Base-by-base conservation (phyloP, 2,113 vertebrate genomes). In the Clarias gariepinus region DNA sequence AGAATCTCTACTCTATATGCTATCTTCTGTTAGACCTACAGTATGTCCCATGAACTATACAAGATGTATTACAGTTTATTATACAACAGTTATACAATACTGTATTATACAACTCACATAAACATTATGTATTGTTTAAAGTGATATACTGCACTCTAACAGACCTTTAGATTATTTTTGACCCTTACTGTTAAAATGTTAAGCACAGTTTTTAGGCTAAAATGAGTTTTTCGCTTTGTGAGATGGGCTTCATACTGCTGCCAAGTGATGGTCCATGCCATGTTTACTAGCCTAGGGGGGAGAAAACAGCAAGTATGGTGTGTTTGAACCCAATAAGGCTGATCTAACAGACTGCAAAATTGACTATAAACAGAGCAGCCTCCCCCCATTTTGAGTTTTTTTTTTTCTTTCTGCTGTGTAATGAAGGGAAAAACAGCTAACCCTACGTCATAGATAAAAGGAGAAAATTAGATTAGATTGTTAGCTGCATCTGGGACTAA, bases 281-380 rank as follows among this genome's bases (percentile, higher is more conserved):
- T n/a, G 83, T 84, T 81, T 52, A 58, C 69, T 71, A 25, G 77
- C 80, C 79, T 55, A 68, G 52, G 85, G 84, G 30, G 86, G 53
- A 16, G 15, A 15, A 28, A 53, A 77, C n/a, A 78, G 82, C 68
- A 74, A 83, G 64, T 78, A 89, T 74, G 73, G 61, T 68, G 74
- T 77, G 86, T 89, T 66, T 84, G 81, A 86, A 71, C 6, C 57
- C 79, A 61, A 66, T 61, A 85, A 80, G 68, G 81, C 83, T 73
- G 16, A 82, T 61, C 55, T 82, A 87, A 89, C 87, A 25, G 73
- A 68, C 57, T 66, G 80, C 68, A 82, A 88, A 88, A 89, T 87
- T 36, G 73, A 85, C 78, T 69, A 81, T 80, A 82, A 87, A 88
- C 82, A 85, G 25, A 89, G 76, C 83, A 88, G 84, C 66, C 55